A percentile compares a stretch with the other conserved stretches of the same genome.
These are phyloP conservation scores for Australoheros facetus DNA, from an alignment of 2,797 vertebrate species.

Conservation along the genomic window DNA sequence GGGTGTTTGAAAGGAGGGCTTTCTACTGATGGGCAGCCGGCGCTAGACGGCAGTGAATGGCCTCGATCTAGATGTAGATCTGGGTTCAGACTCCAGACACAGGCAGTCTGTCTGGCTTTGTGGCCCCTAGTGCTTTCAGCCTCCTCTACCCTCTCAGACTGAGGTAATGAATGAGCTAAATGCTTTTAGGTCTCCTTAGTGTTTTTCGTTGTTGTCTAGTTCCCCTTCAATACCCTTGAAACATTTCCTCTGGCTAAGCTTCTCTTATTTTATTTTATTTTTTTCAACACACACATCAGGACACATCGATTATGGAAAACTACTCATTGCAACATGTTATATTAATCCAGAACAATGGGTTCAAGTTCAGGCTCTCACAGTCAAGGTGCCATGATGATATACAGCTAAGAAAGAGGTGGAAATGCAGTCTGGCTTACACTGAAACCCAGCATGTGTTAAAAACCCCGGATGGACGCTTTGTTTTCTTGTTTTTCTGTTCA, in stretches of 20 bases:
- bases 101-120: slow-evolving; percentile 39
- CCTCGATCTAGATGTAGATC: slow-evolving; percentile 59
- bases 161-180: slow-evolving; percentile 46
- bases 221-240: slow-evolving; percentile 24
- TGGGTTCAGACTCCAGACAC: slow-evolving; percentile 52
- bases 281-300: background rate
- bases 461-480: background rate
- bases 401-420: background rate
- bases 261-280: background rate
- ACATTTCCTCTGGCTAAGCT: slow-evolving; percentile 11
- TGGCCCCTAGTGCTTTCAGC: slow-evolving; percentile 31
- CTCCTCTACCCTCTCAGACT: slow-evolving; percentile 34
- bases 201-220: slow-evolving; percentile 26
- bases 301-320: slow-evolving; percentile 19
- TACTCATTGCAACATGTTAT: background rate
- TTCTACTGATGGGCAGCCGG: slow-evolving; percentile 23
- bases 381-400: slow-evolving; percentile 51
- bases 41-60: slow-evolving; percentile 20
- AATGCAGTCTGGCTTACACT: background rate
- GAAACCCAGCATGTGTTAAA: background rate
- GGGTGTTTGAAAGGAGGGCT: slow-evolving; percentile 13
- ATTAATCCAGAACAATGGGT: slow-evolving; percentile 35
- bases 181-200: slow-evolving; percentile 35
- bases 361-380: slow-evolving; percentile 18
- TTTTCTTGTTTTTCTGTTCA: slow-evolving; percentile 6